Percentiles rank a stretch among this genome's conserved stretches.
Evolutionary conservation across 2,888 invertebrate genomes (phyloP).

Genomic region (Acanthopleura granulata): DNA sequence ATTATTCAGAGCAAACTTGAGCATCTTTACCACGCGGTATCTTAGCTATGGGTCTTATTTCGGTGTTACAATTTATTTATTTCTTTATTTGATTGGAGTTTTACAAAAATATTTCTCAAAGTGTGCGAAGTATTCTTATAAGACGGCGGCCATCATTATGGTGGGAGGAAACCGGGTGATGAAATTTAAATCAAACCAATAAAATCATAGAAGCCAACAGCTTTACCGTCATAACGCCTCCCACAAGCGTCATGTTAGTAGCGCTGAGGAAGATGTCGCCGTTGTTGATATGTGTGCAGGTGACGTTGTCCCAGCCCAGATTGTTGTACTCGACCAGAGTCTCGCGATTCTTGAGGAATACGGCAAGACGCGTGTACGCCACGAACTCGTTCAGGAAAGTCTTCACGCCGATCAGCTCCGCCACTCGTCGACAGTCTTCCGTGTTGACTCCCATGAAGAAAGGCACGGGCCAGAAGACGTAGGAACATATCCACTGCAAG

Average conservation of each 20-base stretch:
- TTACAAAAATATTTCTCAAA: too few relatives aligned
- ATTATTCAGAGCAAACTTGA: too few relatives aligned
- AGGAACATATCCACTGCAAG: constrained; percentile 77
- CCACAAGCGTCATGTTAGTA: background rate
- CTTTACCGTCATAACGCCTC: background rate
- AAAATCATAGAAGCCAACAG: too few relatives aligned
- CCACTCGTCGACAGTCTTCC: constrained; percentile 82
- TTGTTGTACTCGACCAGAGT: constrained; percentile 32
- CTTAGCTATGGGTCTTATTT: too few relatives aligned
- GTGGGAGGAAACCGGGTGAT: too few relatives aligned
- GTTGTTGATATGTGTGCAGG: background rate
- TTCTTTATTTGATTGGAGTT: too few relatives aligned
- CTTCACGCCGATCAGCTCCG: constrained; percentile 87
- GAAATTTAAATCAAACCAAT: too few relatives aligned
- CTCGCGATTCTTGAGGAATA: constrained; percentile 34
- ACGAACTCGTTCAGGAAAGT: constrained; percentile 92
- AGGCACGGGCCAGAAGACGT: constrained; percentile 90
- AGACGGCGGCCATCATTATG: too few relatives aligned
- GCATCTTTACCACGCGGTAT: too few relatives aligned
- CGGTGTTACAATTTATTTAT: too few relatives aligned
- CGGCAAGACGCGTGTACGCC: constrained; percentile 81
- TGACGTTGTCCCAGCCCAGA: background rate
- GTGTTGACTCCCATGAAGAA: constrained; percentile 82
- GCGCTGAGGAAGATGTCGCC: background rate
- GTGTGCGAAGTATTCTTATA: too few relatives aligned